A percentile compares a stretch with the other conserved stretches of the same genome.
Conservation (phyloP, 2,113 vertebrate genomes). For the Caranx melampygus region DNA sequence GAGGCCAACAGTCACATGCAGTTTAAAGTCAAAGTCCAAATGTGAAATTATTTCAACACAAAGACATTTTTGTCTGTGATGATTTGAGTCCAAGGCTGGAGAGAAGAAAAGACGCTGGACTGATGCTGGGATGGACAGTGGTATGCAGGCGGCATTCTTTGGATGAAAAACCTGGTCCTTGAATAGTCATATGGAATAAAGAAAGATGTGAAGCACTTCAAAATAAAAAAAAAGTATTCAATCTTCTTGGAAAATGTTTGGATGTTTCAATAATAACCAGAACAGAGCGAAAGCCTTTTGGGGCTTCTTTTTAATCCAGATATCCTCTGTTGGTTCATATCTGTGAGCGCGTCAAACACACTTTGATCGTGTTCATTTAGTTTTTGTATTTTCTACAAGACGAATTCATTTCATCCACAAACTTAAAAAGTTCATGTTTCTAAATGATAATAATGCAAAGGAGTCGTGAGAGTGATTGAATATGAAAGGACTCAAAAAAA, state of each 20-base stretch:
- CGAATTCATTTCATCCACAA: conserved; percentile 22
- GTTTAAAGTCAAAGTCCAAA: not conserved
- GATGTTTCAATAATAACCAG: not conserved
- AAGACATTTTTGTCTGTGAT: conserved; percentile 6
- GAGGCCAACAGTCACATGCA: conserved; percentile 5
- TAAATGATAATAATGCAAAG: conserved; percentile 33
- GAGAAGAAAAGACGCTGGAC: conserved; percentile 10
- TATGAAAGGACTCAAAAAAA: conserved; percentile 1
- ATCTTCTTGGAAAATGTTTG: conserved; percentile 5
- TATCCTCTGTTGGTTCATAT: not conserved
- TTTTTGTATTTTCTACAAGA: not conserved
- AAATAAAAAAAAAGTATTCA: not conserved
- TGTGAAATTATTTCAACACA: conserved; percentile 28
- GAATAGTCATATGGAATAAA: conserved; percentile 13
- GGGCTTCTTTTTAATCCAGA: not conserved
- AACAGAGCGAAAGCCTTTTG: not conserved
- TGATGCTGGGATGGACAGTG: not conserved
- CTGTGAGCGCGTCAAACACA: conserved; percentile 10
- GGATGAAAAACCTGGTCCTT: conserved; percentile 18
- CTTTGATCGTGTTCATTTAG: conserved; percentile 30
- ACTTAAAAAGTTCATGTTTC: conserved; percentile 41
- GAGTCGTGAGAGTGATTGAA: conserved; percentile 27
- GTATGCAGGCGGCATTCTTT: conserved; percentile 5
- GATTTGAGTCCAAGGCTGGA: conserved; percentile 34
- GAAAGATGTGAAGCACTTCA: conserved; percentile 10